A percentile compares a stretch with the other conserved stretches of the same genome.
Evolutionary conservation across 1,140 invertebrate genomes (phyloP).

Genomic region (Lamellibrachia luymesi): DNA sequence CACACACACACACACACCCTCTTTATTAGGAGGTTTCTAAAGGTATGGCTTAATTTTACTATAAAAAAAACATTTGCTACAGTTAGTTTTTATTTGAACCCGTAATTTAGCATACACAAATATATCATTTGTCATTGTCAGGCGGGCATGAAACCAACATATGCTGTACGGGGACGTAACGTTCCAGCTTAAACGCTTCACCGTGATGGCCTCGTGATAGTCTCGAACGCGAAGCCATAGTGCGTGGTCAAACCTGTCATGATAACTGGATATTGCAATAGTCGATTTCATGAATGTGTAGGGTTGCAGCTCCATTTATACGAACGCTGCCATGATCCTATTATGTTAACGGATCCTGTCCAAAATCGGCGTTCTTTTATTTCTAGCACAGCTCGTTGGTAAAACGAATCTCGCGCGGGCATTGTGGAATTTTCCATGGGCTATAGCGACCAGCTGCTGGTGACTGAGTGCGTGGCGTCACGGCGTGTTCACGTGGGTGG

Average conservation of each 20-base stretch:
- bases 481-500: background rate
- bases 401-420: background rate
- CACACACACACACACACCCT: too few relatives aligned
- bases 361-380: background rate
- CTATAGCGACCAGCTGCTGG: background rate
- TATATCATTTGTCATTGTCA: background rate
- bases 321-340: background rate
- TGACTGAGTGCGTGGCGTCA: background rate
- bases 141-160: background rate
- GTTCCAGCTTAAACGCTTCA: background rate
- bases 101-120: background rate
- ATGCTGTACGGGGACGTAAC: background rate
- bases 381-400: background rate
- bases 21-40: too few relatives aligned
- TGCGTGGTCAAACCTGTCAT: background rate
- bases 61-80: background rate
- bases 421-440: background rate
- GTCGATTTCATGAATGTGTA: background rate
- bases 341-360: background rate
- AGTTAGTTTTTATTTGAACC: background rate
- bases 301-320: background rate
- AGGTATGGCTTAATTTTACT: background rate
- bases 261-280: slow-evolving; percentile 5
- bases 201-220: background rate
- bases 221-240: background rate